These are phyloP conservation scores for Rhinoraja longicauda DNA, from an alignment of 2,797 vertebrate genomes.

Conservation along the genomic window DNA sequence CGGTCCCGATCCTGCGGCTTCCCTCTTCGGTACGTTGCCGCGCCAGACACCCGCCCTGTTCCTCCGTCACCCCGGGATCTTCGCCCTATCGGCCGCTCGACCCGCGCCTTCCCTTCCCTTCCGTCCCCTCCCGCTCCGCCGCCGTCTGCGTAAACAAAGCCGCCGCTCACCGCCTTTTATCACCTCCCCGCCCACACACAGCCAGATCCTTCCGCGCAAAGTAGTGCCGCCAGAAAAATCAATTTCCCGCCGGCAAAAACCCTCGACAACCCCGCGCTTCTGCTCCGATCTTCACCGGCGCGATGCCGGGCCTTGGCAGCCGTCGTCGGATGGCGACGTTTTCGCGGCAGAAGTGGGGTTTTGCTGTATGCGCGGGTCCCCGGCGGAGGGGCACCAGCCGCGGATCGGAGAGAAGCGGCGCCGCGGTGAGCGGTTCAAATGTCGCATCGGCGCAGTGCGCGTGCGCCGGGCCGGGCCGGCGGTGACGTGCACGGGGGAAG, in stretches of 20 bases:
- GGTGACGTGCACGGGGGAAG: not conserved
- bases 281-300: not conserved
- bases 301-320: not conserved
- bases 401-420: not conserved
- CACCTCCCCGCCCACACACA: not conserved
- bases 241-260: fast-evolving
- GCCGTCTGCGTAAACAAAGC: not conserved
- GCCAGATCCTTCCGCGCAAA: not conserved
- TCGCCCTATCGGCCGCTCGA: no score
- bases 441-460: not conserved
- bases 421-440: not conserved
- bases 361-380: not conserved
- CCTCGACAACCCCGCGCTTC: not conserved
- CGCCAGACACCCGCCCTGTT: no score
- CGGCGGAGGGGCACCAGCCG: not conserved
- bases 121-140: not conserved
- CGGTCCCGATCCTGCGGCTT: no score
- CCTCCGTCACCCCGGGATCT: no score
- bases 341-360: not conserved
- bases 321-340: not conserved
- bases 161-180: not conserved
- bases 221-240: not conserved
- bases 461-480: not conserved
- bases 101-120: no score
- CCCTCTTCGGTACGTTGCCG: no score